These are phyloP conservation scores for Thera britannica DNA, from an alignment of 2,888 invertebrate genomes.

Conservation along the genomic window DNA sequence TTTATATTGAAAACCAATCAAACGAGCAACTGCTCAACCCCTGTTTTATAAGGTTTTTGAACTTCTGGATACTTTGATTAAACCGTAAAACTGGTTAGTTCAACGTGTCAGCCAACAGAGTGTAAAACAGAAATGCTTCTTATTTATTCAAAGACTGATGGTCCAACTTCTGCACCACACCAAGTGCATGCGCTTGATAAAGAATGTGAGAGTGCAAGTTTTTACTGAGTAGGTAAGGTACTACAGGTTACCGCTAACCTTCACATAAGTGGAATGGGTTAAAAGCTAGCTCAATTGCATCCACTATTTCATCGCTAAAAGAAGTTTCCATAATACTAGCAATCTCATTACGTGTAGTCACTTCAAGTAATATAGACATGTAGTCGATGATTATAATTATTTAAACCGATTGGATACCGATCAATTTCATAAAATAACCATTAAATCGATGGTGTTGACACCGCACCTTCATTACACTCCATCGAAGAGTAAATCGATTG, in stretches of 20 bases:
- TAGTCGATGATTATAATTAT: slow-evolving; percentile 34
- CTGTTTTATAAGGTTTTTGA: slow-evolving; percentile 26
- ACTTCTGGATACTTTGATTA: slow-evolving; percentile 22
- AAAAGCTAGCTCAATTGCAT: slow-evolving; percentile 63
- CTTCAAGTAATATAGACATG: slow-evolving; percentile 46
- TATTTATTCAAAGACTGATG: slow-evolving; percentile 25
- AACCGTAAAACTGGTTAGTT: slow-evolving; percentile 22
- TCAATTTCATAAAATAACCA: slow-evolving; percentile 41
- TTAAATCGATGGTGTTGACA: slow-evolving; percentile 39
- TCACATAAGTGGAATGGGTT: slow-evolving; percentile 62
- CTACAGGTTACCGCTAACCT: slow-evolving; percentile 62
- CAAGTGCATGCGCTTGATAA: not conserved
- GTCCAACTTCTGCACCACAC: slow-evolving; percentile 22
- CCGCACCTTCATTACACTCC: slow-evolving; percentile 39
- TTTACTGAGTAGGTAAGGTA: slow-evolving; percentile 70
- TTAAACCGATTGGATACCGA: slow-evolving; percentile 40
- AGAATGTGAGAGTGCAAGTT: slow-evolving; percentile 62
- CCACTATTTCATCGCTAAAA: slow-evolving; percentile 49
- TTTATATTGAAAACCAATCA: slow-evolving; percentile 52
- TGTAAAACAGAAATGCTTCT: slow-evolving; percentile 19
- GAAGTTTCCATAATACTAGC: slow-evolving; percentile 54
- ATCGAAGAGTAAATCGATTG: slow-evolving; percentile 40
- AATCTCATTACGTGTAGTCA: slow-evolving; percentile 50
- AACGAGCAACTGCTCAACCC: slow-evolving; percentile 13
- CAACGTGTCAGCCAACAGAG: slow-evolving; percentile 13